Evolutionary conservation across 2,113 vertebrate species (phyloP).

Genomic region (Rhineura floridana): DNA sequence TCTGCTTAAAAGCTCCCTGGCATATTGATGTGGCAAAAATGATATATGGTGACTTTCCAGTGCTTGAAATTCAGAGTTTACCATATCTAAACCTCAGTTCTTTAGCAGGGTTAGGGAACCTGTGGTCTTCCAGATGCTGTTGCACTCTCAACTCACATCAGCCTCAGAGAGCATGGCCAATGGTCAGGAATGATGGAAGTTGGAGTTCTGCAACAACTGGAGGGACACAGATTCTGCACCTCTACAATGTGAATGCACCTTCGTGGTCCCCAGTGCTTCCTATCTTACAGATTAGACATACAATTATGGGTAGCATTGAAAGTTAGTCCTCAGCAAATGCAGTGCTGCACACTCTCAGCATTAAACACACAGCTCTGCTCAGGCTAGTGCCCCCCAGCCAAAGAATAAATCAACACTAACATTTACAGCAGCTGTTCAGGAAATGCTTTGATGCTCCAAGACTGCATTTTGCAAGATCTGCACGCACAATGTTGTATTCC

Average conservation of each 20-base stretch:
- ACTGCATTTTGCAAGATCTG: neutral
- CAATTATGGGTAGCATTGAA: neutral
- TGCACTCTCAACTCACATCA: no score
- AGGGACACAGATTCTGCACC: no score
- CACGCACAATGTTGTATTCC: neutral
- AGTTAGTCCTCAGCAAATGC: neutral
- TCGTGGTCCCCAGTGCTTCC: neutral
- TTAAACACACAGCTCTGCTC: neutral
- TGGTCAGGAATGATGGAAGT: no score
- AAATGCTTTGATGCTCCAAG: neutral
- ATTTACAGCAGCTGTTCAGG: slow-evolving; percentile 6
- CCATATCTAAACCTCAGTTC: neutral
- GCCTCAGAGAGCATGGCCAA: no score
- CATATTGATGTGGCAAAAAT: neutral
- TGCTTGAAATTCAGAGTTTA: neutral
- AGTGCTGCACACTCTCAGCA: neutral
- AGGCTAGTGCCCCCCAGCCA: neutral
- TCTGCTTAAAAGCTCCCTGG: neutral
- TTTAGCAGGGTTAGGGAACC: no score
- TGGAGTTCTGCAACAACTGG: no score
- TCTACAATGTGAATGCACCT: no score
- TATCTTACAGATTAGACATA: neutral
- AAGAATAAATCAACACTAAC: slow-evolving; percentile 3
- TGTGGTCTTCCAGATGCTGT: no score
- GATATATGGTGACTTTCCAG: neutral